Conservation (phyloP, 2,888 invertebrate genomes). For the Nemotelus pantherinus region DNA sequence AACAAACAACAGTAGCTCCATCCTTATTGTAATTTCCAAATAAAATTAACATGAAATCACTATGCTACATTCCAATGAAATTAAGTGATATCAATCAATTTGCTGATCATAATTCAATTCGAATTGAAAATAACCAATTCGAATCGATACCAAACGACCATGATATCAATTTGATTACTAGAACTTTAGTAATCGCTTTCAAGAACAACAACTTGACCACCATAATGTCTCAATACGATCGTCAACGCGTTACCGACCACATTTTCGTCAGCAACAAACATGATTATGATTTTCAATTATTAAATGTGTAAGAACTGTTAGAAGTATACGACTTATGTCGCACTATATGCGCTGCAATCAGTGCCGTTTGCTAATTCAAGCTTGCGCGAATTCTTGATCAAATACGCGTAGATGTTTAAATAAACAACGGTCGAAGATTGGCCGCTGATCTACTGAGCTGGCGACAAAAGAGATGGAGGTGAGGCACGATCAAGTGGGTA, state of each 20-base stretch:
- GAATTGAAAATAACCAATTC: constrained; percentile 19
- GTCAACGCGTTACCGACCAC: background rate
- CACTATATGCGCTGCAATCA: background rate
- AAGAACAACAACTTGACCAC: constrained; percentile 40
- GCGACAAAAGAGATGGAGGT: too few species aligned
- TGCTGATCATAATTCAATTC: background rate
- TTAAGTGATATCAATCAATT: too few species aligned
- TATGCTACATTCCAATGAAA: too few species aligned
- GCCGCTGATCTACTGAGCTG: too few species aligned
- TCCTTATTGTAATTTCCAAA: too few species aligned
- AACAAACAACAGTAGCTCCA: too few species aligned
- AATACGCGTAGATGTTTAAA: constrained; percentile 4
- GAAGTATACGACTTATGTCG: background rate
- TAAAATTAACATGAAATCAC: too few species aligned
- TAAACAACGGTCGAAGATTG: too few species aligned
- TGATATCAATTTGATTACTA: constrained; percentile 29
- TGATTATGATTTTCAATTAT: background rate
- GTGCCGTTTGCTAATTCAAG: too few species aligned
- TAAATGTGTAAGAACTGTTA: too few species aligned
- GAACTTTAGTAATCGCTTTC: constrained; percentile 19
- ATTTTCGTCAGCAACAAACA: constrained; percentile 6
- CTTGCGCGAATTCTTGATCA: too few species aligned
- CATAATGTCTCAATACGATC: constrained; percentile 1
- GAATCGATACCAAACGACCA: constrained; percentile 29
- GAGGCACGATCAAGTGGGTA: too few species aligned